Evolutionary conservation across 2,888 invertebrate species (phyloP), one percentile per base, ranked within the genome.

Genomic region (Eilema sororculum): DNA sequence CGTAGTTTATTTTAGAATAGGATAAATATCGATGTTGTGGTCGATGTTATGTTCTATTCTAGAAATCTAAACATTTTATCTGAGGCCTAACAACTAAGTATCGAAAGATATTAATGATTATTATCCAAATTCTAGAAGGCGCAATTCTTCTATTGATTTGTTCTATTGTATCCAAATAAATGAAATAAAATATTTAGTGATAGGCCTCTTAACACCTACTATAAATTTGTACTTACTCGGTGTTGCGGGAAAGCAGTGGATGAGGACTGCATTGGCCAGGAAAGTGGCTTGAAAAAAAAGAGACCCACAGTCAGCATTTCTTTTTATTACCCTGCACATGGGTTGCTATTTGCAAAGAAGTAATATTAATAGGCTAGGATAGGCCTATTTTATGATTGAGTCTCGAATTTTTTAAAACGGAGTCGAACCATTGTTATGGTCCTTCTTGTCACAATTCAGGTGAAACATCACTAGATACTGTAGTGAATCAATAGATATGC

Each of bases 221-320:
- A 30, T 30, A 60, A 52, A 59, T 56, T 33, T 52, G 52, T 72
- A 68, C 68, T 65, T 65, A 68, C 70, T 68, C 72, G 33, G 72
- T 73, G 59, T 70, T 70, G 67, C 73, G 69, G 65, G 69, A 59
- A 58, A 69, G 69, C 37, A 69, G 69, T 70, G 69, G 69, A 65
- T 73, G 69, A 61, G 69, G 73, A 65, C 69, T 69, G 69, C 69
- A 70, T 69, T 65, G 73, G 67, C 69, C 69, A 69, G 69, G 69
- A 67, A 73, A 73, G 67, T 69, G 73, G 69, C 72, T 72, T 72
- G 72, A 72, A 72, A 72, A 62, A 69, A 67, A 70, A 71, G 69
- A 71, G 25, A 62, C 61, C 65, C 69, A 65, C 37, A 24, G 64
- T 71, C 65, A 71, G 28, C 70, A 67, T 59, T 30, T 28, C 30